A percentile compares a stretch with the other conserved stretches of the same genome.
These are phyloP conservation scores for Lordiphosa stackelbergi DNA, from an alignment of 1,140 invertebrate species.

Conservation along the genomic window DNA sequence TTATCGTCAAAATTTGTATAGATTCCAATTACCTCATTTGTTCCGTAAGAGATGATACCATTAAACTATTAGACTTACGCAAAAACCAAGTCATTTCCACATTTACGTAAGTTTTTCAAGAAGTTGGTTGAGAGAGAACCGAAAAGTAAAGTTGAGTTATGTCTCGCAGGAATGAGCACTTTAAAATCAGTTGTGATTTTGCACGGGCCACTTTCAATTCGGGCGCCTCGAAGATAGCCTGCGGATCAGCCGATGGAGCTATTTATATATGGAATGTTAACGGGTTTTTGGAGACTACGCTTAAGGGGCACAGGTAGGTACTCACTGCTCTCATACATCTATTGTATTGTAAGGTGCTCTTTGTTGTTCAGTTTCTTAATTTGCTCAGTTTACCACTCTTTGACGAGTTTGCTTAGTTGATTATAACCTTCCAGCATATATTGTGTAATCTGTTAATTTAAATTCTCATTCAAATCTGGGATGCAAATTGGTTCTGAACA, in stretches of 20 bases:
- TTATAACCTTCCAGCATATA: too few species aligned
- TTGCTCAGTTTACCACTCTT: too few species aligned
- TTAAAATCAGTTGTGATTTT: conserved; percentile 97
- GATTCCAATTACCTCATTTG: conserved; percentile 93
- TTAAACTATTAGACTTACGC: conserved; percentile 95
- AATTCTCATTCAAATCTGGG: too few species aligned
- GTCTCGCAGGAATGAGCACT: conserved; percentile 89
- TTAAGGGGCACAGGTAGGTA: conserved; percentile 92
- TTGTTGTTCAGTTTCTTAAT: too few species aligned
- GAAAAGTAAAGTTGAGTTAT: neutral
- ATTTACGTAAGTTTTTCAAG: conserved; percentile 84
- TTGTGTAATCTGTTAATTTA: too few species aligned
- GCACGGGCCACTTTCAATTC: conserved; percentile 94
- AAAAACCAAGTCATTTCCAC: conserved; percentile 94
- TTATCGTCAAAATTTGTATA: conserved; percentile 76
- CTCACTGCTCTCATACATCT: too few species aligned
- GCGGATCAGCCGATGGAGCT: conserved; percentile 92
- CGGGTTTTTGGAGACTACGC: conserved; percentile 86
- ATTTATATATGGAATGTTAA: conserved; percentile 94
- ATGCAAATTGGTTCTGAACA: too few species aligned
- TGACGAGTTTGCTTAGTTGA: too few species aligned
- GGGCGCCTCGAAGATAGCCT: conserved; percentile 90
- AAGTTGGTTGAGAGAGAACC: too few species aligned
- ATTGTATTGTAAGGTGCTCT: too few species aligned
- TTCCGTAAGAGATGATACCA: conserved; percentile 95